Percentiles rank a stretch among this genome's conserved stretches.
Evolutionary conservation across 2,888 invertebrate genomes (phyloP).

Genomic region (Limnephilus marmoratus): DNA sequence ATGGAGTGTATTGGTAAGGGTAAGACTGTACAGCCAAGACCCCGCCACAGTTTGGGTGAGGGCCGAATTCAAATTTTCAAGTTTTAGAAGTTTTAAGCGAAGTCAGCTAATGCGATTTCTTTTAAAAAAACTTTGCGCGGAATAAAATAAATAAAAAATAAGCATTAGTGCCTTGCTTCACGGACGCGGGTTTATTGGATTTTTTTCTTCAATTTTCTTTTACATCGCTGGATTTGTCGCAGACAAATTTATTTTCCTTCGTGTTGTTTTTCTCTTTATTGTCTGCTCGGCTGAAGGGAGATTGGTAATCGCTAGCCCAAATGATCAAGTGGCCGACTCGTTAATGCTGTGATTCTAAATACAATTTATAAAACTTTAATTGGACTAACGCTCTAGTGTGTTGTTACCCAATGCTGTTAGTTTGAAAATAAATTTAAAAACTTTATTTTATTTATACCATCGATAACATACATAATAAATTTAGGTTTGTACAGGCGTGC

Average conservation of each 20-base stretch:
- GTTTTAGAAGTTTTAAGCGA: slow-evolving; percentile 49
- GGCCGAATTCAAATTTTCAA: slow-evolving; percentile 56
- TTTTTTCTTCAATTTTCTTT: slow-evolving; percentile 51
- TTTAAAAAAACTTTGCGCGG: slow-evolving; percentile 47
- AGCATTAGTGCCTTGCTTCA: slow-evolving; percentile 41
- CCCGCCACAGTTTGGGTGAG: slow-evolving; percentile 29
- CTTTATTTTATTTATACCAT: background rate
- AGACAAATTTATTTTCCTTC: slow-evolving; percentile 39
- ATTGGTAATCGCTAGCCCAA: background rate
- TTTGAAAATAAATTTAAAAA: background rate
- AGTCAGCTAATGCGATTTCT: slow-evolving; percentile 57
- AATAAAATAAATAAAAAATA: slow-evolving; percentile 56
- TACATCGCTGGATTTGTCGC: slow-evolving; percentile 40
- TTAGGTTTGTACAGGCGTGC: background rate
- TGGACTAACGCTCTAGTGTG: background rate
- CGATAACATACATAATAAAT: background rate
- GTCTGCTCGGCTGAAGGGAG: slow-evolving; percentile 5
- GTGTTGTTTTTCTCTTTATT: slow-evolving; percentile 16
- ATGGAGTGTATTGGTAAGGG: too few relatives aligned
- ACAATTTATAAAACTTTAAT: background rate
- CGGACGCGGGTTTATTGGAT: slow-evolving; percentile 48
- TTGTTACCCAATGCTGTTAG: background rate
- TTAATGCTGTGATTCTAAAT: background rate
- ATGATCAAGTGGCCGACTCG: background rate
- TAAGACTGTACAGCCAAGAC: too few relatives aligned